phyloP scores from a whole-genome alignment of 2,888 invertebrate genomes.

The Caenorhabditis uteleia region DNA sequence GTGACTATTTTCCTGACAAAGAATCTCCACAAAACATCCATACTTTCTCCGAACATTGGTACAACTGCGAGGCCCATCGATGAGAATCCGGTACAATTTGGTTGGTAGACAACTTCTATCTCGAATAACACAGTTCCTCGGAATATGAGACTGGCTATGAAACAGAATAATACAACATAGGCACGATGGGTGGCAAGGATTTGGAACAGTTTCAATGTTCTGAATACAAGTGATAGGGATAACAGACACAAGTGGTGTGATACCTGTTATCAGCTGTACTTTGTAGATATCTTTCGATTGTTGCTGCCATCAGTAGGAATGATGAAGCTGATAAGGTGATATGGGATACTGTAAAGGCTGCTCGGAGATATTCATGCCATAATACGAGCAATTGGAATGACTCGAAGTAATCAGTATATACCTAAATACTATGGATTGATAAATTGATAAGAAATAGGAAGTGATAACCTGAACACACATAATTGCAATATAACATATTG shows the following conservation, averaged over 20 bases:
- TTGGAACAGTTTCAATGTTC: conserved; percentile 46
- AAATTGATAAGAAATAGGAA: not conserved
- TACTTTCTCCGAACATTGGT: conserved; percentile 43
- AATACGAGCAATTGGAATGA: conserved; percentile 50
- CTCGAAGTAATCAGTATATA: conserved; percentile 61
- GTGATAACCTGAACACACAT: conserved; percentile 55
- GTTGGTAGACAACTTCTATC: conserved; percentile 46
- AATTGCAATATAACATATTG: conserved; percentile 62
- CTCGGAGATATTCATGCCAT: conserved; percentile 60
- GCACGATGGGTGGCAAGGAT: conserved; percentile 53
- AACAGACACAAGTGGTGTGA: not conserved
- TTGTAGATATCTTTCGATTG: conserved; percentile 65
- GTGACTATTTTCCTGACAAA: conserved; percentile 61
- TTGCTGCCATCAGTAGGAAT: conserved; percentile 64
- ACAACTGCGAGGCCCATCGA: conserved; percentile 52
- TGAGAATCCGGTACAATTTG: conserved; percentile 54
- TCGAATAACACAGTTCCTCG: conserved; percentile 64
- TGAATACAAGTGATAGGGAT: not conserved
- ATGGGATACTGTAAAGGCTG: conserved; percentile 65
- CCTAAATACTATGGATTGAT: conserved; percentile 18
- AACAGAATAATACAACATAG: conserved; percentile 53
- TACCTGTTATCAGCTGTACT: conserved; percentile 50
- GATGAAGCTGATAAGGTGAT: conserved; percentile 61
- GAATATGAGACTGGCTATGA: conserved; percentile 53
- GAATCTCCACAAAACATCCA: conserved; percentile 61